These are phyloP conservation scores for Pelecanoides urinatrix DNA, from an alignment of 2,113 vertebrate species.

Conservation along the genomic window DNA sequence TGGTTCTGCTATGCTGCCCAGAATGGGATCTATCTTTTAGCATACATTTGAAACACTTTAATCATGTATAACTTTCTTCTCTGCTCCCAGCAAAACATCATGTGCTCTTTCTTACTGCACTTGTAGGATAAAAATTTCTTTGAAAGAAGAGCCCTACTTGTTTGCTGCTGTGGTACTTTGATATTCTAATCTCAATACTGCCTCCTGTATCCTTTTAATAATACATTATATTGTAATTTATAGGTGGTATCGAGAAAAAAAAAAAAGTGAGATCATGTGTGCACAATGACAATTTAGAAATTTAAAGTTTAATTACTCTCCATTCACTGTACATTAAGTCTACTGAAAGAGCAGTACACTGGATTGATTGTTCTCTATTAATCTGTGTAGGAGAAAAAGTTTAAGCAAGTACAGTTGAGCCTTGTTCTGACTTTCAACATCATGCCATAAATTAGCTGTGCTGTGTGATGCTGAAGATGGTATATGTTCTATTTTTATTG, in stretches of 20 bases:
- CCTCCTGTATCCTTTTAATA: conserved; percentile 5
- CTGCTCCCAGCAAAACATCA: neutral
- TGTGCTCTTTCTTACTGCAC: neutral
- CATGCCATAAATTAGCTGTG: neutral
- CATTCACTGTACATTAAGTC: conserved; percentile 1
- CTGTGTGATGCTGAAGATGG: conserved; percentile 2
- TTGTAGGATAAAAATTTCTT: neutral
- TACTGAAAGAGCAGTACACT: conserved; percentile 1
- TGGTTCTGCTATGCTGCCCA: neutral
- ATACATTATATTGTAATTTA: conserved; percentile 9
- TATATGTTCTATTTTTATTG: neutral
- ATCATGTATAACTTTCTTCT: neutral
- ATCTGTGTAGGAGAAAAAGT: neutral
- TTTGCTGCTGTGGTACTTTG: conserved; percentile 7
- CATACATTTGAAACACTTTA: neutral
- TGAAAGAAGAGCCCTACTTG: neutral
- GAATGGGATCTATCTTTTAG: neutral
- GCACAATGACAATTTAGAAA: conserved; percentile 11
- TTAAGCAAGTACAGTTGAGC: neutral
- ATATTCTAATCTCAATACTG: conserved; percentile 19
- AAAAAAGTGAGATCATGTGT: neutral
- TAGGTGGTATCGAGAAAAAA: neutral
- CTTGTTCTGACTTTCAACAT: neutral
- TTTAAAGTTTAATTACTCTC: conserved; percentile 25
- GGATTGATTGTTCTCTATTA: conserved; percentile 23